Conservation (phyloP, 2,888 invertebrate species). For the Drosophila vallismaia region DNA sequence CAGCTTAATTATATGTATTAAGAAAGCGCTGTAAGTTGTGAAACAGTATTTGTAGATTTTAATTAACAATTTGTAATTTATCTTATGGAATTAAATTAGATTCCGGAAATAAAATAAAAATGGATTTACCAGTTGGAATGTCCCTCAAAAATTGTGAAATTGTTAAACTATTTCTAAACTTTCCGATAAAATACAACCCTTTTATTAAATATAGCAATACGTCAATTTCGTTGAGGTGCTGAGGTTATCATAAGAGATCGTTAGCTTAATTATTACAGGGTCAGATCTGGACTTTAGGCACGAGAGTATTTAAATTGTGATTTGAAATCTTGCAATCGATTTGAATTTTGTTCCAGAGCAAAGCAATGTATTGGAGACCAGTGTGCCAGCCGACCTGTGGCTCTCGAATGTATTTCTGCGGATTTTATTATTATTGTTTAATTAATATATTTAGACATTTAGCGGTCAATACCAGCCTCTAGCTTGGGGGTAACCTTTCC, state of each 20-base stretch:
- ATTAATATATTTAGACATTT: constrained; percentile 72
- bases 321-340: constrained; percentile 16
- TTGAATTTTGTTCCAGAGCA: constrained; percentile 12
- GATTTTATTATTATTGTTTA: constrained; percentile 60
- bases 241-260: constrained; percentile 7
- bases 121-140: not conserved
- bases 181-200: not conserved
- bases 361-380: constrained; percentile 41
- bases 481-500: constrained; percentile 62
- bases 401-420: constrained; percentile 34
- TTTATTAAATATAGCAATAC: constrained; percentile 4
- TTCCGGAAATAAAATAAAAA: not conserved
- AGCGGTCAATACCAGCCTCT: constrained; percentile 62
- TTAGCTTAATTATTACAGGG: constrained; percentile 36
- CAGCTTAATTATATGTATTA: not conserved
- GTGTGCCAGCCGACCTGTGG: constrained; percentile 40
- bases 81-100: not conserved
- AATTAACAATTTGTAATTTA: not conserved
- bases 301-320: constrained; percentile 32
- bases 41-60: not conserved
- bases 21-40: not conserved
- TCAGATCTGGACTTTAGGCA: constrained; percentile 26
- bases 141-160: not conserved
- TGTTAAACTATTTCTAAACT: not conserved
- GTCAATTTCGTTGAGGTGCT: not conserved